phyloP scores from a whole-genome alignment of 2,888 invertebrate species.

The Cheilosia vernalis region DNA sequence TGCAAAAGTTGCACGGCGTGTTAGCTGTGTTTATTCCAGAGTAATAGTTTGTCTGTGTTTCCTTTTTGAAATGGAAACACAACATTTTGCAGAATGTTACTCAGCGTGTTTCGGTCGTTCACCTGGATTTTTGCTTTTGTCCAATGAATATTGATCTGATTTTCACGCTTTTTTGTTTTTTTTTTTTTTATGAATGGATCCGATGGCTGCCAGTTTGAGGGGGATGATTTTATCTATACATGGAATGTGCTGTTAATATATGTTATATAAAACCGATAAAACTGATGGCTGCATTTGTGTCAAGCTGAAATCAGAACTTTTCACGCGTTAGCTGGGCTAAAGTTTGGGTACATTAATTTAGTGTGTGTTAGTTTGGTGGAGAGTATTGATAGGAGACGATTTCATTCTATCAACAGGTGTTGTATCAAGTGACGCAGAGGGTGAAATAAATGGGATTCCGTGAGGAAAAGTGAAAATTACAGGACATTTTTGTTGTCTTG shows the following conservation, averaged over 20 bases:
- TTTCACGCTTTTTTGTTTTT: constrained; percentile 22
- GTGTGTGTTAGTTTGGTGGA: too few relatives aligned
- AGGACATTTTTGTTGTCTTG: too few relatives aligned
- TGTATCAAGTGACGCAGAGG: too few relatives aligned
- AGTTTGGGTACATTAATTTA: too few relatives aligned
- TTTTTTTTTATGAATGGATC: background rate
- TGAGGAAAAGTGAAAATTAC: too few relatives aligned
- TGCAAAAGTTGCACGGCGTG: background rate
- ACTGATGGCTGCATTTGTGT: constrained; percentile 1
- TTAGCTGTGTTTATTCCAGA: constrained; percentile 5
- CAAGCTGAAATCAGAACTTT: background rate
- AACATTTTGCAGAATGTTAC: constrained; percentile 3
- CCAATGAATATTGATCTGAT: constrained; percentile 35
- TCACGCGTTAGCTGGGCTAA: background rate
- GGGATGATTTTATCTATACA: constrained; percentile 18
- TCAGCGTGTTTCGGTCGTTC: constrained; percentile 42
- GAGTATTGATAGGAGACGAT: too few relatives aligned
- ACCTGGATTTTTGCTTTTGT: constrained; percentile 30
- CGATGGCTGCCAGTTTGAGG: constrained; percentile 11
- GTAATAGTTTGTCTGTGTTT: background rate
- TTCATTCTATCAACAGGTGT: too few relatives aligned
- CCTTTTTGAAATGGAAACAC: constrained; percentile 13
- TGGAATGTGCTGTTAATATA: constrained; percentile 10
- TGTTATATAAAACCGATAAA: background rate
- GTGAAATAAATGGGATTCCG: too few relatives aligned